Percentiles rank a stretch among this genome's conserved stretches.
phyloP scores from a whole-genome alignment of 2,888 invertebrate genomes.

The Hypselothyrea guttata region DNA sequence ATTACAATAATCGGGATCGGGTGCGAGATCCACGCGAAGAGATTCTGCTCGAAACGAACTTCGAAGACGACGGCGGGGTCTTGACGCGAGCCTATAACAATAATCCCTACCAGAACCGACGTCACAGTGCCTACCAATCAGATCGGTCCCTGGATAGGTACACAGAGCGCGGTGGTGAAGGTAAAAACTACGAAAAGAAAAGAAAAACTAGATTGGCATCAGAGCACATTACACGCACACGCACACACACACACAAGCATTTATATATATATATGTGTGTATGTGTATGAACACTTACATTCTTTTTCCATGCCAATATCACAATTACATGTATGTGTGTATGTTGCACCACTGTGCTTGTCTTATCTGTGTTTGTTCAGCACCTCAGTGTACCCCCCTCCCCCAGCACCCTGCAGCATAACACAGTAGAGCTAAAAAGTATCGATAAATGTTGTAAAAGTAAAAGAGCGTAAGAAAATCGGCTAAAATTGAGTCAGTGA shows the following conservation, averaged over 20 bases:
- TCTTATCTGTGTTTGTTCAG: conserved; percentile 10
- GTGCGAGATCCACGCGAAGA: conserved; percentile 82
- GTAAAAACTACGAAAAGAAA: conserved; percentile 62
- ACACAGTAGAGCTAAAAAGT: not conserved
- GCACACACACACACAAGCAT: not conserved
- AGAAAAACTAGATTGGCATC: not conserved
- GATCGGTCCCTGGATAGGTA: conserved; percentile 82
- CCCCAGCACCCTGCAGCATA: not conserved
- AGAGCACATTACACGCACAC: conserved; percentile 3
- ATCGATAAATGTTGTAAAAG: not conserved
- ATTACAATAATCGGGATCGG: conserved; percentile 79
- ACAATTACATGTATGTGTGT: not conserved
- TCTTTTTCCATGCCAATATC: conserved; percentile 11
- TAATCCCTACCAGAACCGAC: conserved; percentile 77
- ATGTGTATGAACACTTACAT: conserved; percentile 6
- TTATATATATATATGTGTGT: conserved; percentile 5
- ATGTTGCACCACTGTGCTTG: conserved; percentile 8
- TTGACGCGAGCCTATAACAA: conserved; percentile 81
- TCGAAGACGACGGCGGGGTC: conserved; percentile 82
- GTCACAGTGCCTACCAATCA: conserved; percentile 79
- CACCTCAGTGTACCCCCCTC: not conserved
- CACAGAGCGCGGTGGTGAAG: conserved; percentile 80
- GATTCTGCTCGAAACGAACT: conserved; percentile 83
- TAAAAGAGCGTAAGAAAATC: too few relatives aligned
- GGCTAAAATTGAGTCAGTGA: too few relatives aligned